Base-by-base conservation (phyloP, 2,113 vertebrate genomes). In the Gopherus flavomarginatus region DNA sequence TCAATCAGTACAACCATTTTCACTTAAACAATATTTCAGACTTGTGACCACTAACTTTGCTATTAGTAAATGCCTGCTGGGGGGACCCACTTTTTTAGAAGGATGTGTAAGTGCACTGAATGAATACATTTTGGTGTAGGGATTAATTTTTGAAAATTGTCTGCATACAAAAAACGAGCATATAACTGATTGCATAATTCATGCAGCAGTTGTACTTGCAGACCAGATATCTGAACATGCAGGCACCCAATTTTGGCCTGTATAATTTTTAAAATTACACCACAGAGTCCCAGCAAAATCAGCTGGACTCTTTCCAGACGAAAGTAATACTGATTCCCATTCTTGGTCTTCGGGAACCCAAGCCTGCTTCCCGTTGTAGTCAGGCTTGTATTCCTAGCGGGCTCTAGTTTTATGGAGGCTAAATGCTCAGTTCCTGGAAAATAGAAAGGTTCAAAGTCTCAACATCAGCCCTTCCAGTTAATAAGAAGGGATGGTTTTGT, bases 71-170 rank as follows among this genome's bases (percentile, higher is more conserved):
- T 90, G 85, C 59, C 82, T 22, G 7, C 14, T 82, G 29, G 3
- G 22, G 31, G 92, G 88, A 91, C 6, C 2, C 3, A 75, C 14
- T 81, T 82, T 16, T 47, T 47, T 44, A 12, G 52, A 65, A 1
- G 56, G 54, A 59, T 7, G 1, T 44, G 4, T 89, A 17, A 1
- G 1, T 24, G 13, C 0, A 1, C 38, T 78, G 75, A 57, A 4
- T 47, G 75, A 57, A 4, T 47, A 50, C 3, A 3, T 85, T 85
- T 90, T 87, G 0, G 0, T 56, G 75, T 85, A 80, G 52, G 26
- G 38, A 3, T 52, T 26, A 81, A 21, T 89, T 93, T 78, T 92
- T 65, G 12, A 0, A 0, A 85, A 83, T 47, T 57, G 5, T 52
- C 0, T 81, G 11, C 53, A 16, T 47, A 49, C 42, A 90, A 80